Percentiles rank a stretch among this genome's conserved stretches.
phyloP scores from a whole-genome alignment of 1,140 invertebrate genomes.

The Cataglyphis hispanica region DNA sequence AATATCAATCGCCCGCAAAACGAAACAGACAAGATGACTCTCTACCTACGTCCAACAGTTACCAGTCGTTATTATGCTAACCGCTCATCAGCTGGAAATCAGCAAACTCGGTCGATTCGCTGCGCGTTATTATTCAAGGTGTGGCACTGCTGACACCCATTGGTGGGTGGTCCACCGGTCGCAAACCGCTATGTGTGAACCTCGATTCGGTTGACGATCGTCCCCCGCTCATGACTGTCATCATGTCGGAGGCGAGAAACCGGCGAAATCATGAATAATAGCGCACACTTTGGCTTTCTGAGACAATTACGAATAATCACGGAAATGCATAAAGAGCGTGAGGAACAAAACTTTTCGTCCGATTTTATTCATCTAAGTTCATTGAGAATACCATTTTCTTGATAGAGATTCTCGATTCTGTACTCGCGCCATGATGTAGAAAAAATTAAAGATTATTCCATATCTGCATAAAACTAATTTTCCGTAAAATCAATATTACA shows the following conservation, averaged over 20 bases:
- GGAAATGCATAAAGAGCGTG: conserved; percentile 13
- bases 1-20: too few relatives aligned
- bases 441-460: background rate
- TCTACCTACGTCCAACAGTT: conserved; percentile 41
- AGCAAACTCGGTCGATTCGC: conserved; percentile 78
- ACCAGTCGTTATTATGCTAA: conserved; percentile 72
- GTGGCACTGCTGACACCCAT: conserved; percentile 76
- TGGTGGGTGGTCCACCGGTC: conserved; percentile 80
- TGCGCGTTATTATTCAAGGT: conserved; percentile 82
- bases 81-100: conserved; percentile 76
- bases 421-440: background rate
- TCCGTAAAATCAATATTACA: background rate
- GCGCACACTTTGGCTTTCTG: background rate
- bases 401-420: background rate
- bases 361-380: conserved; percentile 2
- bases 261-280: conserved; percentile 47
- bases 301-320: conserved; percentile 35
- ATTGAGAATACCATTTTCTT: conserved; percentile 28
- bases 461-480: background rate
- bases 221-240: conserved; percentile 52
- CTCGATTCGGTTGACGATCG: conserved; percentile 77
- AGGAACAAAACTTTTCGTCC: conserved; percentile 35
- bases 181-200: conserved; percentile 80
- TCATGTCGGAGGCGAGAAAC: conserved; percentile 37
- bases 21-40: conserved; percentile 46